A percentile compares a stretch with the other conserved stretches of the same genome.
phyloP scores from a whole-genome alignment of 2,888 invertebrate species.

The Calliphora vomitoria region DNA sequence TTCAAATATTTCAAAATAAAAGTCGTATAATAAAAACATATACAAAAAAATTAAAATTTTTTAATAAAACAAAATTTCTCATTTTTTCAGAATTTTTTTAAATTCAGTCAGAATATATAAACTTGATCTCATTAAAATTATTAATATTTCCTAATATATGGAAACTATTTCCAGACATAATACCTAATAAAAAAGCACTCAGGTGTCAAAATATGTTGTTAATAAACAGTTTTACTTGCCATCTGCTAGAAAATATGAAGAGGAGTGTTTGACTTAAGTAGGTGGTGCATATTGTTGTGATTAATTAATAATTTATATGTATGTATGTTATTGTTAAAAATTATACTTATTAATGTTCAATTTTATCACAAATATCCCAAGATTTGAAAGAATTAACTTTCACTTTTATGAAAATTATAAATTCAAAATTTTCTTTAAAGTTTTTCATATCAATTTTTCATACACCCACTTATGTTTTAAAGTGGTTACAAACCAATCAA shows the following conservation, averaged over 20 bases:
- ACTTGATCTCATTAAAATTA: no score
- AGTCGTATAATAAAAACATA: no score
- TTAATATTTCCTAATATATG: no score
- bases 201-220: background rate
- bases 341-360: no score
- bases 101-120: no score
- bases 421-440: constrained; percentile 13
- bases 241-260: background rate
- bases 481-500: constrained; percentile 21
- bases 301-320: background rate
- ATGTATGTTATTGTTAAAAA: background rate
- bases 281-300: background rate
- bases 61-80: no score
- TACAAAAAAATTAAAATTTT: no score
- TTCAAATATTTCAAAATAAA: no score
- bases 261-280: constrained; percentile 18
- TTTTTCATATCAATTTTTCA: constrained; percentile 11
- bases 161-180: no score
- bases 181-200: no score
- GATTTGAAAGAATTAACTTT: constrained; percentile 51
- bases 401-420: constrained; percentile 35
- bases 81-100: no score
- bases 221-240: background rate
- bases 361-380: background rate
- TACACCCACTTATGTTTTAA: constrained; percentile 46